Percentiles rank a stretch among this genome's conserved stretches.
Conservation (phyloP, 2,113 vertebrate genomes). For the Electrona antarctica region DNA sequence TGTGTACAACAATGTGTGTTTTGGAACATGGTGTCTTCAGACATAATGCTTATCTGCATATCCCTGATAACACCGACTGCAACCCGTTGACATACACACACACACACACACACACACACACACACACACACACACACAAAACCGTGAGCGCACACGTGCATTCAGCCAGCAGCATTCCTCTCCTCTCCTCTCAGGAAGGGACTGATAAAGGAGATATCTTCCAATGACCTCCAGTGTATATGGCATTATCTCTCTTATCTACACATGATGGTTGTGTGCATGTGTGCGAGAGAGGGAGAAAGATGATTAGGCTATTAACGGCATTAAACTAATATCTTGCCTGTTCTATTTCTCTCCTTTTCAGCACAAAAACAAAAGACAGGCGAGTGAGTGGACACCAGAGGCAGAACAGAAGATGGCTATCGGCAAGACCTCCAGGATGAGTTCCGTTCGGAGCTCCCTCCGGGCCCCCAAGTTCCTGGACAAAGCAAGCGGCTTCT, state of each 20-base stretch:
- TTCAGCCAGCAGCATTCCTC: too few relatives aligned
- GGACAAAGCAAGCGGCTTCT: slow-evolving; percentile 76
- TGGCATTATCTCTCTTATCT: too few relatives aligned
- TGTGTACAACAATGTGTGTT: too few relatives aligned
- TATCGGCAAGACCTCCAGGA: slow-evolving; percentile 76
- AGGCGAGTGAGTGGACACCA: not conserved
- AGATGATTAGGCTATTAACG: slow-evolving; percentile 29
- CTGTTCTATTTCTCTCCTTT: not conserved
- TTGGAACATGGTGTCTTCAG: too few relatives aligned
- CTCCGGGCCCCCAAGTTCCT: slow-evolving; percentile 74
- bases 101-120: not conserved
- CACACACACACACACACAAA: not conserved
- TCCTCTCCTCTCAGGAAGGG: too few relatives aligned
- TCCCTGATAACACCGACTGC: not conserved
- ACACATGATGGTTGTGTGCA: not conserved
- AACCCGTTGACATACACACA: not conserved
- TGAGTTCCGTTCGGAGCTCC: slow-evolving; percentile 64
- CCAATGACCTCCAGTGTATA: too few relatives aligned
- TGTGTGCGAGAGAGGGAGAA: not conserved
- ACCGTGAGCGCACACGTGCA: too few relatives aligned
- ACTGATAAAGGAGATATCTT: too few relatives aligned
- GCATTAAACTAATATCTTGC: slow-evolving; percentile 39
- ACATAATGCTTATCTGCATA: too few relatives aligned
- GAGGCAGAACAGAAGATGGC: slow-evolving; percentile 65
- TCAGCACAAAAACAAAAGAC: slow-evolving; percentile 14